These are phyloP conservation scores for Peromyscus eremicus DNA, from an alignment of 2,797 vertebrate genomes.

Conservation along the genomic window DNA sequence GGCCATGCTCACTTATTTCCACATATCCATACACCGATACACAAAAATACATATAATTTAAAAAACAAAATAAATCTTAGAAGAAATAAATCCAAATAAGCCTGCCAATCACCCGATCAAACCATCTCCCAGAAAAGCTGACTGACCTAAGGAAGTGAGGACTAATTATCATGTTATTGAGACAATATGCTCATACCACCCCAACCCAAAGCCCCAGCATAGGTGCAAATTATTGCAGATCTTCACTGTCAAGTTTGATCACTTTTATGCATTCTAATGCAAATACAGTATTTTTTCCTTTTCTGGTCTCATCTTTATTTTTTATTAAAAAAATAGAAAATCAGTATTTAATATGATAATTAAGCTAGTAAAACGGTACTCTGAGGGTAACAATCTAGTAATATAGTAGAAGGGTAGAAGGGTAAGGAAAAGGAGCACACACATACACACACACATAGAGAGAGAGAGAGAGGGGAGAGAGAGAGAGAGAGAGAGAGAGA, in stretches of 20 bases:
- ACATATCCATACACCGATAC: neutral
- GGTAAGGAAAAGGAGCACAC: neutral
- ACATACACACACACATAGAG: neutral
- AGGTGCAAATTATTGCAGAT: neutral
- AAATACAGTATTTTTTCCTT: neutral
- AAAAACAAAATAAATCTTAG: neutral
- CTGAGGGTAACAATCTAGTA: neutral
- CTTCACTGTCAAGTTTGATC: neutral
- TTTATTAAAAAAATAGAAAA: neutral
- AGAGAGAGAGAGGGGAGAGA: no score
- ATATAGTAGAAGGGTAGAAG: no score
- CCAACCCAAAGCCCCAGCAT: neutral
- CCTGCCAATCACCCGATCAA: neutral
- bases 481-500: no score
- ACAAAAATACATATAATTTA: neutral
- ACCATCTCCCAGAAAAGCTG: neutral
- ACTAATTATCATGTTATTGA: neutral
- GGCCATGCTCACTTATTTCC: neutral
- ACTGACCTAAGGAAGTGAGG: neutral
- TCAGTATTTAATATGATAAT: neutral
- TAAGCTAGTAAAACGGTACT: neutral
- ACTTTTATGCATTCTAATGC: neutral
- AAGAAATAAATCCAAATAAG: neutral
- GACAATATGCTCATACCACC: neutral
- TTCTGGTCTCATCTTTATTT: neutral